A percentile compares a stretch with the other conserved stretches of the same genome.
These are phyloP conservation scores for Coremacera marginata DNA, from an alignment of 2,888 invertebrate species.

Conservation along the genomic window DNA sequence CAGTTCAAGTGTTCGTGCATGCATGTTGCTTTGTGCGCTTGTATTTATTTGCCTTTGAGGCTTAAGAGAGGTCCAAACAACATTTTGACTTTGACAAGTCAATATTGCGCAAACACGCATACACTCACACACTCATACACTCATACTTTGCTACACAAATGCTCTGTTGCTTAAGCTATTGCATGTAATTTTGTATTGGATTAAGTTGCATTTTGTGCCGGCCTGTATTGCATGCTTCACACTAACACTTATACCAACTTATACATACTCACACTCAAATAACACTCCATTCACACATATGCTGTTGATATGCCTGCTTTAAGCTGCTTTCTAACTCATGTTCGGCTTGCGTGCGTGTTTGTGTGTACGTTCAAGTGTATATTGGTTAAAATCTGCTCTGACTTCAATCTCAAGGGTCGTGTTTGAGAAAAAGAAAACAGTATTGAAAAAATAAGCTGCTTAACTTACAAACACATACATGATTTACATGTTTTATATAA, in stretches of 20 bases:
- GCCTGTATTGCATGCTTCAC: background rate
- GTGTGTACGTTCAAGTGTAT: background rate
- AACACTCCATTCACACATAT: background rate
- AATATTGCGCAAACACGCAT: constrained; percentile 13
- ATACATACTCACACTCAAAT: background rate
- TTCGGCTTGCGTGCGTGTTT: background rate
- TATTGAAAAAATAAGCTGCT: constrained; percentile 18
- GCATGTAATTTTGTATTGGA: constrained; percentile 19
- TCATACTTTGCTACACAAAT: background rate
- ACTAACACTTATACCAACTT: background rate
- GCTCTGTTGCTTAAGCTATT: background rate
- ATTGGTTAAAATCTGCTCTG: constrained; percentile 1
- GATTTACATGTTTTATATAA: background rate
- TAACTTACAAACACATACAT: background rate
- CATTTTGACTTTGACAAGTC: constrained; percentile 35
- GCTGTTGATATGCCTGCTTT: background rate
- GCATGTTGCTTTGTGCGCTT: background rate
- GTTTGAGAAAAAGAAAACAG: background rate
- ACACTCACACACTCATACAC: background rate
- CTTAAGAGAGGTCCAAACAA: constrained; percentile 18
- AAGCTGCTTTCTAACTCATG: background rate
- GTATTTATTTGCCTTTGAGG: constrained; percentile 25
- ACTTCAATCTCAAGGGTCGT: background rate
- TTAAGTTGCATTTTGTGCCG: constrained; percentile 13
- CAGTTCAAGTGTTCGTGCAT: constrained; percentile 1